Evolutionary conservation across 2,797 vertebrate genomes (phyloP).

Genomic region (Denticeps clupeoides): DNA sequence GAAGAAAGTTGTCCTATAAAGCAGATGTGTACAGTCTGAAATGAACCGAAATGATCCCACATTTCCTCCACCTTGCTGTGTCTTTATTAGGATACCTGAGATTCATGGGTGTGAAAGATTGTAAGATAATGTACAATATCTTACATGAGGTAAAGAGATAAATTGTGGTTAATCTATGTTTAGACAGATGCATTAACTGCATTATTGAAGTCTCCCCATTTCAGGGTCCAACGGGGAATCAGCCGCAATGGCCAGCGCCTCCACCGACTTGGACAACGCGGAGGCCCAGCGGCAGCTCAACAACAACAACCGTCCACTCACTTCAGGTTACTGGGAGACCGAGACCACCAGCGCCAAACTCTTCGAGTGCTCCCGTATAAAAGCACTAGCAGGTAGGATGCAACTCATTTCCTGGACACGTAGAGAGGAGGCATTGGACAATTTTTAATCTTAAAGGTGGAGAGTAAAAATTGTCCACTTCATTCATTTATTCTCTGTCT

Average conservation of each 20-base stretch:
- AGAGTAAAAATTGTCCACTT: too few relatives aligned
- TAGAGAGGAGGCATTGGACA: not conserved
- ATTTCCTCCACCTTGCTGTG: too few relatives aligned
- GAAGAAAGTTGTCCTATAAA: too few relatives aligned
- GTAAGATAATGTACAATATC: too few relatives aligned
- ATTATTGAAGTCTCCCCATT: not conserved
- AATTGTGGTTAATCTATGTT: constrained; percentile 3
- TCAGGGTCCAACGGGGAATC: constrained; percentile 23
- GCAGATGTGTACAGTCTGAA: too few relatives aligned
- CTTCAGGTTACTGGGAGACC: constrained; percentile 70
- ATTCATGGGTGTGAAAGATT: too few relatives aligned
- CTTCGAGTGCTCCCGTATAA: constrained; percentile 86
- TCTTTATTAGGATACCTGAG: too few relatives aligned
- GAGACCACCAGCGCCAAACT: constrained; percentile 72
- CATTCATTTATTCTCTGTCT: too few relatives aligned
- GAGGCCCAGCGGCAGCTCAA: constrained; percentile 74
- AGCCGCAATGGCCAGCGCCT: constrained; percentile 71
- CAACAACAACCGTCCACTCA: constrained; percentile 72
- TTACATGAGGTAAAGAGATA: not conserved
- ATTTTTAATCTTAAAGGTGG: too few relatives aligned
- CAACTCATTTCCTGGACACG: not conserved
- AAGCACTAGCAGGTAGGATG: constrained; percentile 73
- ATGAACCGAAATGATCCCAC: too few relatives aligned
- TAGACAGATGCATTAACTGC: too few relatives aligned
- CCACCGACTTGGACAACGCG: constrained; percentile 79